phyloP scores from a whole-genome alignment of 2,888 invertebrate genomes.

The Amphipoea lucens region DNA sequence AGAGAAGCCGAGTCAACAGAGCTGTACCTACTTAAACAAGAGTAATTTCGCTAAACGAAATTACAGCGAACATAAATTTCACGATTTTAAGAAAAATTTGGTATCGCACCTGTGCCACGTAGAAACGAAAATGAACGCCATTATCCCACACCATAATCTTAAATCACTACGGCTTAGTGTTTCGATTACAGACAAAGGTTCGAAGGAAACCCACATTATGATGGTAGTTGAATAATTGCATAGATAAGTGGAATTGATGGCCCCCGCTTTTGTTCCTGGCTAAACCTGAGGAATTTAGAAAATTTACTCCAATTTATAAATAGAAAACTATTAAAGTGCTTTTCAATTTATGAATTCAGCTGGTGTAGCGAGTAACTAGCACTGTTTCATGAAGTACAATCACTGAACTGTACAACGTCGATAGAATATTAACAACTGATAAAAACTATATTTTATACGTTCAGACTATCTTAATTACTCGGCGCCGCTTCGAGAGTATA shows the following conservation, averaged over 20 bases:
- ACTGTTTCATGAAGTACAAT: slow-evolving; percentile 28
- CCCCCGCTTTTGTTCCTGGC: slow-evolving; percentile 69
- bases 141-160: slow-evolving; percentile 90
- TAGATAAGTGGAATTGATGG: slow-evolving; percentile 88
- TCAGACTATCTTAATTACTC: slow-evolving; percentile 51
- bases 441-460: slow-evolving; percentile 53
- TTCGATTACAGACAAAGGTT: slow-evolving; percentile 90
- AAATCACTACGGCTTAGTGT: slow-evolving; percentile 90
- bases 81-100: slow-evolving; percentile 84
- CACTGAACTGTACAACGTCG: slow-evolving; percentile 27
- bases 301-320: slow-evolving; percentile 28
- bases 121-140: slow-evolving; percentile 86
- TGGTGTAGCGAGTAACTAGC: slow-evolving; percentile 5
- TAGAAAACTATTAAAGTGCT: slow-evolving; percentile 15
- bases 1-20: slow-evolving; percentile 43
- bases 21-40: slow-evolving; percentile 61
- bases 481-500: slow-evolving; percentile 23
- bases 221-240: slow-evolving; percentile 89
- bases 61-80: slow-evolving; percentile 79
- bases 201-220: slow-evolving; percentile 88
- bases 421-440: slow-evolving; percentile 58
- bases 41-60: slow-evolving; percentile 76
- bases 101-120: slow-evolving; percentile 84
- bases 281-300: slow-evolving; percentile 51
- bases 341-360: slow-evolving; percentile 10